Evolutionary conservation across 2,797 vertebrate species (phyloP), one percentile per base, ranked within the genome.

Genomic region (Hoplostethus mediterraneus): DNA sequence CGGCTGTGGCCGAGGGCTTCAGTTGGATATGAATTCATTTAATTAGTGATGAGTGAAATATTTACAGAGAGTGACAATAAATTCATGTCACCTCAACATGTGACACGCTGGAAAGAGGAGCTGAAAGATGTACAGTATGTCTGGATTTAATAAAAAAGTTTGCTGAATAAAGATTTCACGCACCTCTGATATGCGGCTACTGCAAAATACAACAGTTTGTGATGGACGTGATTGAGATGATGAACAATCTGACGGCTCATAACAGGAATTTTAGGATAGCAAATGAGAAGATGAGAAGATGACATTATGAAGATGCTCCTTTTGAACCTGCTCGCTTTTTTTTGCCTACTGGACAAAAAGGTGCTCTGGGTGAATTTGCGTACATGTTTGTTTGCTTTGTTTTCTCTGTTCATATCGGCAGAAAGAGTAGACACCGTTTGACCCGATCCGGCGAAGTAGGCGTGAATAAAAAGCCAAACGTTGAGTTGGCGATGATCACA

Each of bases 51-150:
- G 73, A 87, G 83, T 86, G 77, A 84, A 89, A 86, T 83, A 87
- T 88, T 87, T 89, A 82, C 88, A 74, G 57, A 28, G 2, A 77
- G 75, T 90, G 90, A 93, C 91, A 87, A 87, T 86, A 87, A 85
- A 88, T 88, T 89, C 81, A 77, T 81, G 83, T 87, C 78, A 77
- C 65, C 65, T 66, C 75, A 87, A 86, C 82, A 80, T 51, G 56
- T 28, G 28, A 28, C 67, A 67, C 25, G 31, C 63, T 28, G 28
- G 28, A 28, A 28, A 28, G 74, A 80, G 75, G 47, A 71, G 58
- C 56, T 73, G 65, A 60, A 58, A 67, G 61, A 38, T 80, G 57
- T 67, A 45, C n/a, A 55, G 52, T 44, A n/a, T 67, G 40, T 79
- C 58, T 74, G 44, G 48, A 38, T 71, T 49, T 66, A 67, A 79